These are phyloP conservation scores for Campoletis sonorensis DNA, from an alignment of 1,140 invertebrate species.

Conservation along the genomic window DNA sequence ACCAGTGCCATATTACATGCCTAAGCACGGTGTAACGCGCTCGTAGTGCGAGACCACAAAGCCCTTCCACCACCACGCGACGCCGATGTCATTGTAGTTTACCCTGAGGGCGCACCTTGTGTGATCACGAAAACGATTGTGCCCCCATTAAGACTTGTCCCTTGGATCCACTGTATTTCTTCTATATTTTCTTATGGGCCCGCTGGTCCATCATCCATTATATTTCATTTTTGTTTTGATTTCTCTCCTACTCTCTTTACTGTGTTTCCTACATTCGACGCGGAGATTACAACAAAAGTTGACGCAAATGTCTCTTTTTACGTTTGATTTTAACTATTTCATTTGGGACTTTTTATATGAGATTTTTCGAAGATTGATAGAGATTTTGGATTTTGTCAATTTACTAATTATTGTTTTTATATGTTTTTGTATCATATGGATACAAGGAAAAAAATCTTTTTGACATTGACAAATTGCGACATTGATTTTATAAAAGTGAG, in stretches of 20 bases:
- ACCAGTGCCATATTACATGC: constrained; percentile 27
- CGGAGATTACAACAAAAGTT: too few relatives aligned
- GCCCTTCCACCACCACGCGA: constrained; percentile 26
- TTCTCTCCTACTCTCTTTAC: not conserved
- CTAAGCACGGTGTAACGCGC: constrained; percentile 40
- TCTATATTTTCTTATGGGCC: constrained; percentile 14
- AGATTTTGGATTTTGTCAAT: too few relatives aligned
- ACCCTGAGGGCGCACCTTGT: constrained; percentile 42
- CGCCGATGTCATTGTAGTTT: constrained; percentile 48
- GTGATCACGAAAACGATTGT: constrained; percentile 47
- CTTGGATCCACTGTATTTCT: constrained; percentile 25
- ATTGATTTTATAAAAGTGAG: too few relatives aligned
- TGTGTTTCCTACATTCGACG: not conserved
- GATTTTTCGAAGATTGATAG: too few relatives aligned
- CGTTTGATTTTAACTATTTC: not conserved
- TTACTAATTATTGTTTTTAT: too few relatives aligned
- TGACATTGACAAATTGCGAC: too few relatives aligned
- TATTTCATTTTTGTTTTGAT: not conserved
- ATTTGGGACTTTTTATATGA: too few relatives aligned
- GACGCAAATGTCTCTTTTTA: not conserved
- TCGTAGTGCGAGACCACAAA: constrained; percentile 49
- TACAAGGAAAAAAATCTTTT: too few relatives aligned
- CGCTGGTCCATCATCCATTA: constrained; percentile 1
- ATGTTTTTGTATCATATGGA: too few relatives aligned
- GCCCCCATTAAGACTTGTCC: constrained; percentile 45